Conservation (phyloP, 2,113 vertebrate species). For the Coptodon bakossiorum region DNA sequence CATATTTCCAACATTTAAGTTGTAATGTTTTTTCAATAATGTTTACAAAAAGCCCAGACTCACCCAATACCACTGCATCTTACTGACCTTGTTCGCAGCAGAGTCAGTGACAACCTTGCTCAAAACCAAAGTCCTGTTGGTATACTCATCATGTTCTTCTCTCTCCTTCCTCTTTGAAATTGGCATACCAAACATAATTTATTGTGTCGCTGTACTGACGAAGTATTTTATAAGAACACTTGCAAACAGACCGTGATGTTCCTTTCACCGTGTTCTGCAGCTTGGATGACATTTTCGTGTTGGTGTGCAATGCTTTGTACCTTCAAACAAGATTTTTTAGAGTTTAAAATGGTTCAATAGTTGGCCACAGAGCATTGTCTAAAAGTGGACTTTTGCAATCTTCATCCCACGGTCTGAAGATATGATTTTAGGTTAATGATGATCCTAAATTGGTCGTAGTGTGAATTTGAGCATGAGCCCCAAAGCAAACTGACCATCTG, state of each 20-base stretch:
- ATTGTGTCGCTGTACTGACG: neutral
- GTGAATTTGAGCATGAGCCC: neutral
- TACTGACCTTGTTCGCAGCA: neutral
- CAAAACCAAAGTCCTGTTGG: neutral
- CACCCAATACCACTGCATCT: neutral
- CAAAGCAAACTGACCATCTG: neutral
- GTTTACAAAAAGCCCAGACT: neutral
- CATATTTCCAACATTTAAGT: neutral
- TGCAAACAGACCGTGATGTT: neutral
- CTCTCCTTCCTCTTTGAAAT: neutral
- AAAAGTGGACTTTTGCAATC: neutral
- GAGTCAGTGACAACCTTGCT: neutral
- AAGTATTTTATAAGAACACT: neutral
- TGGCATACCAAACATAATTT: neutral
- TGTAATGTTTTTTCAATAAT: neutral
- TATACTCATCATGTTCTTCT: neutral
- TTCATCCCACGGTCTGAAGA: neutral
- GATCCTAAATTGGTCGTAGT: neutral
- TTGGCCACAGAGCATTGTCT: neutral
- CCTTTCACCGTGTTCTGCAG: neutral
- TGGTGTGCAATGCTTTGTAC: neutral
- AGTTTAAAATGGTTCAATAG: neutral
- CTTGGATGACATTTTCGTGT: neutral
- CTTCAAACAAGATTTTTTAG: neutral
- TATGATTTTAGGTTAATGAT: neutral